These are phyloP conservation scores for Trachurus trachurus DNA, from an alignment of 2,797 vertebrate genomes.

Conservation along the genomic window DNA sequence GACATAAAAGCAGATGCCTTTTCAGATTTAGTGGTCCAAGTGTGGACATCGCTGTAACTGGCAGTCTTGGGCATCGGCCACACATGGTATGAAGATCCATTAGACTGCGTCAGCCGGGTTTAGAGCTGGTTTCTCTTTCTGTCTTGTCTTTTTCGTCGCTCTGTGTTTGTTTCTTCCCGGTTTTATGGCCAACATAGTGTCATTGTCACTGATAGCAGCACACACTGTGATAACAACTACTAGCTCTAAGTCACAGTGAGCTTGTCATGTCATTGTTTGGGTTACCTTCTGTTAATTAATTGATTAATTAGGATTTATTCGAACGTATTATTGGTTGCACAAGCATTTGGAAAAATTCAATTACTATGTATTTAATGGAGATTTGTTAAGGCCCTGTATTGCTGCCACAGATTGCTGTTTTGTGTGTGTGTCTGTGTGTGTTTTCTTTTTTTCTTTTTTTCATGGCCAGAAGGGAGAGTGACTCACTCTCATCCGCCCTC, in stretches of 20 bases:
- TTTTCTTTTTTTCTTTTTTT: conserved; percentile 29
- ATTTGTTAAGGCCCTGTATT: conserved; percentile 40
- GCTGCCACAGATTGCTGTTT: conserved; percentile 53
- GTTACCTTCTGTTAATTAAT: background rate
- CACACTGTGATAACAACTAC: background rate
- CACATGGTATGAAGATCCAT: conserved; percentile 68
- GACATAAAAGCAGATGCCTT: conserved; percentile 6
- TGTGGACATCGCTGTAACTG: conserved; percentile 32
- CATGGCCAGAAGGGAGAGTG: conserved; percentile 74
- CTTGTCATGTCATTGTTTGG: background rate
- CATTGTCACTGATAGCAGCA: background rate
- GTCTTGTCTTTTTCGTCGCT: background rate
- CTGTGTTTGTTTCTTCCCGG: background rate
- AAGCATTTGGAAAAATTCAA: conserved; percentile 1
- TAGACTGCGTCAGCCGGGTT: conserved; percentile 79
- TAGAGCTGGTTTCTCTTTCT: conserved; percentile 33
- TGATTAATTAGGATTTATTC: background rate
- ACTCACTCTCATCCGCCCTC: conserved; percentile 75
- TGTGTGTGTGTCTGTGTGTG: too few species aligned
- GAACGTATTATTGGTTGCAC: background rate
- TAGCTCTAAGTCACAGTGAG: background rate
- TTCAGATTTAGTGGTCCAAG: conserved; percentile 8
- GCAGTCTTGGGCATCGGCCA: conserved; percentile 48
- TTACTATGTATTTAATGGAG: conserved; percentile 35
- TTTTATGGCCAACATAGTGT: conserved; percentile 5